phyloP scores from a whole-genome alignment of 2,797 vertebrate genomes.

The Pristis pectinata region DNA sequence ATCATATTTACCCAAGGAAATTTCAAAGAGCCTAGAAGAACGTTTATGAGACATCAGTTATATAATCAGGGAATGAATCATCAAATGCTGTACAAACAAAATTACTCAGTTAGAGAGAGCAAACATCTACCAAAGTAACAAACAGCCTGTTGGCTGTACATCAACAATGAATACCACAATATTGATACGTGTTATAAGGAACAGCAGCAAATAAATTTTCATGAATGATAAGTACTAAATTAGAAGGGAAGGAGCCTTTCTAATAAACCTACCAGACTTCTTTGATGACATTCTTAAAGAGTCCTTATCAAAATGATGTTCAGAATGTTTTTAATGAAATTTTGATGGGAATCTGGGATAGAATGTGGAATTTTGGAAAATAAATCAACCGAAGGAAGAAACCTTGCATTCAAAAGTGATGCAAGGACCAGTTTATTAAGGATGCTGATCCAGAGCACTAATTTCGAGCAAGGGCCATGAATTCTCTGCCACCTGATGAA shows the following conservation, averaged over 20 bases:
- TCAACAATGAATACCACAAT: background rate
- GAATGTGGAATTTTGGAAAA: background rate
- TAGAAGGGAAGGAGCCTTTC: background rate
- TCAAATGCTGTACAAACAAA: background rate
- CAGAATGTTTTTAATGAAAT: background rate
- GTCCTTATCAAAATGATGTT: background rate
- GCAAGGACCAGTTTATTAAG: background rate
- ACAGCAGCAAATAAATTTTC: background rate
- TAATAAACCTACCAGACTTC: background rate
- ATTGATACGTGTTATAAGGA: background rate
- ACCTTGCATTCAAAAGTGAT: background rate
- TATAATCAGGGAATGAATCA: slow-evolving; percentile 7
- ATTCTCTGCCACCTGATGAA: background rate
- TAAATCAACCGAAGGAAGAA: background rate
- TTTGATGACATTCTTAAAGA: background rate
- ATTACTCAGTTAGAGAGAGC: background rate
- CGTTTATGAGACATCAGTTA: background rate
- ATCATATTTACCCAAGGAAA: too few relatives aligned
- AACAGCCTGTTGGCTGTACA: background rate
- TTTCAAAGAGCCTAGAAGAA: background rate
- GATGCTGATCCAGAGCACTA: background rate
- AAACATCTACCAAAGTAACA: background rate
- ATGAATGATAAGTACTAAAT: background rate
- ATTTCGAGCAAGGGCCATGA: background rate
- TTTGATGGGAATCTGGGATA: background rate